A percentile compares a stretch with the other conserved stretches of the same genome.
Conservation (phyloP, 2,888 invertebrate species). For the Clistopyga incitator region DNA sequence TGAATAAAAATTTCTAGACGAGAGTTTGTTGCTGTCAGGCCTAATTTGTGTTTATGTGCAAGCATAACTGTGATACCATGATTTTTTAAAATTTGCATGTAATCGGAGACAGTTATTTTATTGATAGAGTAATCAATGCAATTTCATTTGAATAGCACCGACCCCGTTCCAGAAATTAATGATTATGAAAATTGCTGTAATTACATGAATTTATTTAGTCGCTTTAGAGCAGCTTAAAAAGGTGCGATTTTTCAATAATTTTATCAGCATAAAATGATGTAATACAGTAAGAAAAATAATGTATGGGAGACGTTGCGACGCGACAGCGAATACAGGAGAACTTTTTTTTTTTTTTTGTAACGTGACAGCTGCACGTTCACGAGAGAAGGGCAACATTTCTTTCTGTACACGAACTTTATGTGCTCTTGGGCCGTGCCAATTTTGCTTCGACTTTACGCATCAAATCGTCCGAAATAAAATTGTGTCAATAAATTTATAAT, state of each 20-base stretch:
- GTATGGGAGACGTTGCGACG: slow-evolving; percentile 4
- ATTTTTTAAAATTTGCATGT: too few species aligned
- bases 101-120: too few species aligned
- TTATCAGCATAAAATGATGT: slow-evolving; percentile 9
- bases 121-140: too few species aligned
- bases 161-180: neutral
- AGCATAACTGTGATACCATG: too few species aligned
- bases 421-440: neutral
- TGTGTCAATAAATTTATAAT: too few species aligned
- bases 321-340: slow-evolving; percentile 3
- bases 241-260: neutral
- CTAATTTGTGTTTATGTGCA: too few species aligned
- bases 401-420: neutral
- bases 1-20: too few species aligned
- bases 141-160: too few species aligned
- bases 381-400: slow-evolving; percentile 14
- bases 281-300: slow-evolving; percentile 8
- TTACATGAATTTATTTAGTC: neutral
- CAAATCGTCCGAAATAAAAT: too few species aligned
- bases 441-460: neutral
- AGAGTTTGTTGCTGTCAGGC: too few species aligned
- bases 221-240: neutral
- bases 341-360: too few species aligned
- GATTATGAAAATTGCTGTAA: neutral
- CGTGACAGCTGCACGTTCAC: slow-evolving; percentile 68